Evolutionary conservation across 2,113 vertebrate genomes (phyloP).

Genomic region (Struthio camelus): DNA sequence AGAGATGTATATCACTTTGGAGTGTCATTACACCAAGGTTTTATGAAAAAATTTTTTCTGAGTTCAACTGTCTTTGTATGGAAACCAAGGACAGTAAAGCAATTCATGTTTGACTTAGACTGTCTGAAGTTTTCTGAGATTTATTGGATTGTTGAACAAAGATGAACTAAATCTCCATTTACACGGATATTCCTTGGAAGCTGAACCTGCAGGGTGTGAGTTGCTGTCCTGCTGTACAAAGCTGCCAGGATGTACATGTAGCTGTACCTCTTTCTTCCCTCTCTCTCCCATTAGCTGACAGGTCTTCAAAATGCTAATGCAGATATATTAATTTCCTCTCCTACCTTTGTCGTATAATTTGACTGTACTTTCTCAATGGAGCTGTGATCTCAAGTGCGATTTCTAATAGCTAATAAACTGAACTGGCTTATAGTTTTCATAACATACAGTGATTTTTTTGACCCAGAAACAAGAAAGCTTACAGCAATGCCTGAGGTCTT

Average conservation of each 20-base stretch:
- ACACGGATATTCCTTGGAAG: background rate
- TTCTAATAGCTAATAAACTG: background rate
- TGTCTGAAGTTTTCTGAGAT: background rate
- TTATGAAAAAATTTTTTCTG: background rate
- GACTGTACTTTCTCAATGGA: background rate
- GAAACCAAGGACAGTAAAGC: background rate
- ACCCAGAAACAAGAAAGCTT: background rate
- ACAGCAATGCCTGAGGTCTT: background rate
- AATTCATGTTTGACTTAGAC: fast-evolving
- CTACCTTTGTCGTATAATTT: background rate
- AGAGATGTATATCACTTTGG: background rate
- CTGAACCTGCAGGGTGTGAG: background rate
- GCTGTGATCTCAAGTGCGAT: background rate
- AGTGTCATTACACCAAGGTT: too few species aligned
- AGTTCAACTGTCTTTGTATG: background rate
- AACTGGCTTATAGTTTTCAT: background rate
- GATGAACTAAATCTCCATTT: background rate
- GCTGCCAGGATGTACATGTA: background rate
- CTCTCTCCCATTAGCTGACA: background rate
- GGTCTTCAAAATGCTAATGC: background rate
- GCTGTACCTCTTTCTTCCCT: background rate
- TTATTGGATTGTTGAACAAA: background rate
- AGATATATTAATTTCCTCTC: background rate
- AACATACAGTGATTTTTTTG: background rate
- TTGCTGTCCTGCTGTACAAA: background rate